Base-by-base conservation (phyloP, 2,888 invertebrate genomes). In the Protonemura montana region DNA sequence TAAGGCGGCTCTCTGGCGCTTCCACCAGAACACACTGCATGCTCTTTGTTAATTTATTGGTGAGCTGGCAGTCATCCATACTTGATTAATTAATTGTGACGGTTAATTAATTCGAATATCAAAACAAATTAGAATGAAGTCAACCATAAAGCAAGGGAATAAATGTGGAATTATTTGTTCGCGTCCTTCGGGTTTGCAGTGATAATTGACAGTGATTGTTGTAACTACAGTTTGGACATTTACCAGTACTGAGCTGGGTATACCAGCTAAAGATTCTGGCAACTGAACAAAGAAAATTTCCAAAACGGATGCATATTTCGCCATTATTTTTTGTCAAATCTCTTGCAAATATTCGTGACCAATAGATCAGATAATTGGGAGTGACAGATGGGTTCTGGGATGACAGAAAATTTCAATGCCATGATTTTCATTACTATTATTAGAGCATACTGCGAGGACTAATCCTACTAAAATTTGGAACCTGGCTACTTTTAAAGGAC, bases 231-330 rank as follows among this genome's bases (percentile, higher is more conserved):
- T 10, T 21, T 59, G 59, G 13, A 59, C 59, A 59, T 59, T 3
- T 59, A 59, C 59, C 59, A 59, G 59, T 21, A 16, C 2, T 59
- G 59, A 59, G 3, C 21, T 21, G 2, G 13, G 59, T 21, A n/a
- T n/a, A 59, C 59, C 59, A 59, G 21, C 59, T 59, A 59, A 59
- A 59, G 59, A 59, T 59, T 59, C 59, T 59, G 59, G 59, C 59
- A 59, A 21, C 16, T 2, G 59, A 21, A 59, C 59, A 59, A 59
- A 59, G 59, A 59, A 59, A 59, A 13, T 59, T 3, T 21, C 16
- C 59, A 21, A 59, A 59, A 59, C 21, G 59, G 59, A 59, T 35
- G 35, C 3, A 35, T 35, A 35, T 59, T 59, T 59, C 59, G 21
- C 7, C 13, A 59, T 59, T 7, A 59, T 59, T 59, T 59, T 59